These are phyloP conservation scores for Apostichopus japonicus DNA, from an alignment of 35 echinoderm and acorn worm genomes.

Conservation along the genomic window DNA sequence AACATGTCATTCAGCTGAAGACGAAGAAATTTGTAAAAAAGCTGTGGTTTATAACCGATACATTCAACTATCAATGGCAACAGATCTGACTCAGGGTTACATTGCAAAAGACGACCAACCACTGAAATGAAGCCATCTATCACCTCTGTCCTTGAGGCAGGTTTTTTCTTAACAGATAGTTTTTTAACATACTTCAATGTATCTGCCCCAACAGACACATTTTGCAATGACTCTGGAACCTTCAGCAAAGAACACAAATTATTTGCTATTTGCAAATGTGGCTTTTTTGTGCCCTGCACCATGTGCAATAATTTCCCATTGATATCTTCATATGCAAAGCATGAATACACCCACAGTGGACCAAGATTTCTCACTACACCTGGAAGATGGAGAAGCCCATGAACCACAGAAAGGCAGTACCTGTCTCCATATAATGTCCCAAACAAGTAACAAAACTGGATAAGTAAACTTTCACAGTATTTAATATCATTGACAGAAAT, in stretches of 20 bases:
- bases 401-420: neutral
- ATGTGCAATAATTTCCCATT: neutral
- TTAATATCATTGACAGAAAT: neutral
- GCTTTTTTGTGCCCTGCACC: constrained; percentile 5
- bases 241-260: neutral
- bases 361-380: constrained; percentile 6
- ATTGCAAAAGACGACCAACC: too few relatives aligned
- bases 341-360: constrained; percentile 12
- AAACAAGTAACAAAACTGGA: neutral
- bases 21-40: too few relatives aligned
- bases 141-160: too few relatives aligned
- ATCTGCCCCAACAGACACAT: too few relatives aligned
- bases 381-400: neutral
- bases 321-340: neutral
- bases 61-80: too few relatives aligned
- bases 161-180: too few relatives aligned
- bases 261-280: neutral
- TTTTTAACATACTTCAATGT: too few relatives aligned
- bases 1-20: too few relatives aligned
- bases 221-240: too few relatives aligned
- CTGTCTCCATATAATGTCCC: neutral
- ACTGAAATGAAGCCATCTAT: too few relatives aligned
- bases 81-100: too few relatives aligned
- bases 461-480: neutral
- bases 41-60: too few relatives aligned